Evolutionary conservation across 1,140 invertebrate species (phyloP), one percentile per base, ranked within the genome.

Genomic region (Ephestia elutella): DNA sequence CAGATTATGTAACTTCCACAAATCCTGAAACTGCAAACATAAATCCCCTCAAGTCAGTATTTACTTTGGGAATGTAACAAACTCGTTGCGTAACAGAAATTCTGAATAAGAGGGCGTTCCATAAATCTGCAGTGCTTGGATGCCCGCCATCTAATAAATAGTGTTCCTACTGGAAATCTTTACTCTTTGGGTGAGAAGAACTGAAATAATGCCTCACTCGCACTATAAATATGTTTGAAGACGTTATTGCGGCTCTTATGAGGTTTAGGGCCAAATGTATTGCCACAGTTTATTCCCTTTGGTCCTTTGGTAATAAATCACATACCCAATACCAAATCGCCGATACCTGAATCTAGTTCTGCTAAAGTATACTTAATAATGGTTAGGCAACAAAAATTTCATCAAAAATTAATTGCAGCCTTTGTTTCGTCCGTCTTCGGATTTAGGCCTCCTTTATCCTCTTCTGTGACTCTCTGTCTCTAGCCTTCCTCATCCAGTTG

Each of bases 11-110:
- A 44, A 44, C 38, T 2, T 10, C n/a, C 13, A 44, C n/a, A 44
- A 44, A 44, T 44, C 15, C n/a, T 7, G n/a, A 15, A 44, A 44
- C 38, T 44, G 38, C 38, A 44, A 15, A 44, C 13, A n/a, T 44
- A 44, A 44, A 44, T 44, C 15, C 38, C n/a, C 38, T 17, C 38
- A 44, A 44, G 38, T 44, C 38, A n/a, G 38, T 44, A 44, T 44
- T 44, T 44, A 44, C 38, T 44, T 44, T 15, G 38, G 38, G n/a
- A 15, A 15, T 44, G 38, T 44, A 44, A 44, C 38, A 44, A 44
- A 44, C 38, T 44, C 13, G 38, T 44, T 44, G 15, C 7, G n/a
- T 44, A 44, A 44, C 38, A 44, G 38, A 44, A 44, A 44, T 44
- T 44, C 38, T 13, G 38, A 44, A 44, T 44, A 44, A 15, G 38